A percentile compares a stretch with the other conserved stretches of the same genome.
These are phyloP conservation scores for Thalassaphorura encarpata DNA, from an alignment of 1,140 invertebrate genomes.

Conservation along the genomic window DNA sequence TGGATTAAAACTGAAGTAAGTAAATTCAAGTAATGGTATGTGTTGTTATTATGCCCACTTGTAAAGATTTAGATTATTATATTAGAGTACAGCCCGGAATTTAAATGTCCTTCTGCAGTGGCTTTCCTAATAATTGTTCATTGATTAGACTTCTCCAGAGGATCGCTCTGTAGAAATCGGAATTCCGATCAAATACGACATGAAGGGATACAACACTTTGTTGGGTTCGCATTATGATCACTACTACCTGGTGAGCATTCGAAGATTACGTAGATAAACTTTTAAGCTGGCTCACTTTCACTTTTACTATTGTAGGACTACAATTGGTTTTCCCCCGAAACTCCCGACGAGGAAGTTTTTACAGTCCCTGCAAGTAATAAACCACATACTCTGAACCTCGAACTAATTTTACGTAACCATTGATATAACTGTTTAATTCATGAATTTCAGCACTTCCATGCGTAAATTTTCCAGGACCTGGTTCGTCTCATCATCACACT, in stretches of 20 bases:
- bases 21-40: background rate
- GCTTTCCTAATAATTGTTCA: background rate
- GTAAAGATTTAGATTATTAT: background rate
- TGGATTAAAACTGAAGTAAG: constrained; percentile 62
- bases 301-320: no score
- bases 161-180: constrained; percentile 26
- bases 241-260: constrained; percentile 81
- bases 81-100: background rate
- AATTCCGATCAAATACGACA: constrained; percentile 45
- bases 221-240: constrained; percentile 93
- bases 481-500: constrained; percentile 46
- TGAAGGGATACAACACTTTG: constrained; percentile 67
- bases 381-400: no score
- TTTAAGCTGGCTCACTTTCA: no score
- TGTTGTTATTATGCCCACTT: background rate
- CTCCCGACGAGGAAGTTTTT: constrained; percentile 58
- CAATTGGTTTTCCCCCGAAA: constrained; percentile 55
- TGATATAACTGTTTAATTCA: no score
- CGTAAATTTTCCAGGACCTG: constrained; percentile 76
- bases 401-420: no score
- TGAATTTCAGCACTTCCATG: constrained; percentile 54
- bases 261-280: no score
- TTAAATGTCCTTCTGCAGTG: background rate
- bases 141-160: constrained; percentile 10
- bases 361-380: constrained; percentile 47